Conservation (phyloP, 2,797 vertebrate genomes). For the Anabas testudineus region DNA sequence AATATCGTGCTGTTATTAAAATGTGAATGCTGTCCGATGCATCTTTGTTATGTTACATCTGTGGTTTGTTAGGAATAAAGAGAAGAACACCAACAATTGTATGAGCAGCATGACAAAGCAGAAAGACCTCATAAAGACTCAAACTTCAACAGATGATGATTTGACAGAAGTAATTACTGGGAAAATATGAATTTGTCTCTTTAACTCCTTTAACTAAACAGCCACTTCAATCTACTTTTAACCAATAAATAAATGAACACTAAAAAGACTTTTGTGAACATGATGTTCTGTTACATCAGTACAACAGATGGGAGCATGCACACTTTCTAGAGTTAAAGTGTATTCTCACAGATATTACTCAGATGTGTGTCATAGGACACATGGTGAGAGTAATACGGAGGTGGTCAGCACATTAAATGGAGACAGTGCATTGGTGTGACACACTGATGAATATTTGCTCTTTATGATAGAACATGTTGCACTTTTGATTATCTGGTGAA, state of each 20-base stretch:
- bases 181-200: background rate
- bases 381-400: background rate
- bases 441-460: constrained; percentile 22
- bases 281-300: constrained; percentile 1
- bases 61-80: background rate
- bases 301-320: constrained; percentile 41
- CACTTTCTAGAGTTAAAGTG: background rate
- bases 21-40: background rate
- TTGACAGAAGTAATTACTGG: constrained; percentile 7
- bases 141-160: constrained; percentile 5
- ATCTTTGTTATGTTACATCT: background rate
- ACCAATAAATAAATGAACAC: background rate
- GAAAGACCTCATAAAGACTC: background rate
- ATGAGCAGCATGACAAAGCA: background rate
- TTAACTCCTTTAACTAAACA: background rate
- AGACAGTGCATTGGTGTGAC: background rate
- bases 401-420: constrained; percentile 4
- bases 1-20: too few species aligned
- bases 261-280: background rate
- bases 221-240: background rate
- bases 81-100: background rate
- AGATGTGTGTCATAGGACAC: constrained; percentile 29
- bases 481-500: too few species aligned
- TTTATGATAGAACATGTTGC: background rate
- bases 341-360: constrained; percentile 31